Evolutionary conservation across 2,113 vertebrate genomes (phyloP).

Genomic region (Periophthalmus modestus): DNA sequence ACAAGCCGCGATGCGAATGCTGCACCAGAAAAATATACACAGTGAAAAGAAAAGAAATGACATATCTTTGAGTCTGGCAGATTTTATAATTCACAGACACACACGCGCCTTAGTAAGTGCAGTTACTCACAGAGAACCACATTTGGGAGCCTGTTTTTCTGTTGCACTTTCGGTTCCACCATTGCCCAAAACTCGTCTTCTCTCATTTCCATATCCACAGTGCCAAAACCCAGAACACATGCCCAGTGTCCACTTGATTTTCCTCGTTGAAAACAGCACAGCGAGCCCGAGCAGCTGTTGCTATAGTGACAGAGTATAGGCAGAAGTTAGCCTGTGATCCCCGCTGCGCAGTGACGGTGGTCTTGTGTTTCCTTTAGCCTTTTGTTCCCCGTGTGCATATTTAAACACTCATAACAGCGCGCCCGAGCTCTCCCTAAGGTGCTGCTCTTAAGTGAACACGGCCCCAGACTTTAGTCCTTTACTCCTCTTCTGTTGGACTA

Average conservation of each 20-base stretch:
- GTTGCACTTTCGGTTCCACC: background rate
- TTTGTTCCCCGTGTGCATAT: constrained; percentile 34
- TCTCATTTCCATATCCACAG: background rate
- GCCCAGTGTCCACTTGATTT: constrained; percentile 17
- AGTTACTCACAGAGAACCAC: background rate
- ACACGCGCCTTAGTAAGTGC: background rate
- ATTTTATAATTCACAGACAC: background rate
- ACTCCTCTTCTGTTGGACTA: background rate
- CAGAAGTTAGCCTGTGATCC: constrained; percentile 54
- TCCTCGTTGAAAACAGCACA: constrained; percentile 30
- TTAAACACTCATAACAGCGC: constrained; percentile 16
- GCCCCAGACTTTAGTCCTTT: background rate
- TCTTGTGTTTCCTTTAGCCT: constrained; percentile 33
- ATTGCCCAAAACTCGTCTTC: background rate
- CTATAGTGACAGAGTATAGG: constrained; percentile 70
- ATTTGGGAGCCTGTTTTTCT: background rate
- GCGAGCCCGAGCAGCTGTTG: constrained; percentile 64
- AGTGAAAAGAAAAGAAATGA: no score
- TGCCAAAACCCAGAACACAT: constrained; percentile 19
- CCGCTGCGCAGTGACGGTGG: constrained; percentile 23
- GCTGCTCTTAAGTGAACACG: background rate
- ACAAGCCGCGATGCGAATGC: no score
- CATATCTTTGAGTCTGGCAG: background rate
- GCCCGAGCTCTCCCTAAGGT: background rate
- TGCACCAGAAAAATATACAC: no score